These are phyloP conservation scores for Boulengerochromis microlepis DNA, from an alignment of 2,113 vertebrate species.

Conservation along the genomic window DNA sequence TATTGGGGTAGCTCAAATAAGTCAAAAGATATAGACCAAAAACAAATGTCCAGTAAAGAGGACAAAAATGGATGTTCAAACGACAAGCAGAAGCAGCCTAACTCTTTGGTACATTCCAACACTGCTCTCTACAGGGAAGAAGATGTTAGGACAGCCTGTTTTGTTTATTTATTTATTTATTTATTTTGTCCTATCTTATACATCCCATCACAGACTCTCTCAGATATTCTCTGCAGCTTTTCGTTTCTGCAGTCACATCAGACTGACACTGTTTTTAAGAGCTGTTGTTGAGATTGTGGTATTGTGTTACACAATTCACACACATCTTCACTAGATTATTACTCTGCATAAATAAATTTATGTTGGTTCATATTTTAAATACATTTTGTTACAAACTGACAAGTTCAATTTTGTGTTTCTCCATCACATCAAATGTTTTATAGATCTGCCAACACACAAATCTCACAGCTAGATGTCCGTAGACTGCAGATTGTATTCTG, in stretches of 20 bases:
- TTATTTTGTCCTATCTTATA: neutral
- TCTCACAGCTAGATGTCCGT: neutral
- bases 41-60: neutral
- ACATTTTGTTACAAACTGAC: neutral
- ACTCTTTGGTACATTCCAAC: neutral
- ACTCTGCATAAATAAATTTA: neutral
- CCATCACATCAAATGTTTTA: neutral
- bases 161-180: neutral
- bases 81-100: fast-evolving
- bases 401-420: neutral
- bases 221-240: neutral
- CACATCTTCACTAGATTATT: neutral
- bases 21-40: neutral
- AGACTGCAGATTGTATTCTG: neutral
- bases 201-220: neutral
- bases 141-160: neutral
- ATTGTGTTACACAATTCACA: neutral
- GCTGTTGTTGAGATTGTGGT: neutral
- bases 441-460: neutral
- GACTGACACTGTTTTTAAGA: neutral
- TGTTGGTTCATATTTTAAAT: neutral
- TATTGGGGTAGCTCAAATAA: neutral
- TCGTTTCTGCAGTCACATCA: neutral
- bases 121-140: neutral
- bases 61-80: neutral